These are phyloP conservation scores for Helicoverpa zea DNA, from an alignment of 1,140 invertebrate species.

Conservation along the genomic window DNA sequence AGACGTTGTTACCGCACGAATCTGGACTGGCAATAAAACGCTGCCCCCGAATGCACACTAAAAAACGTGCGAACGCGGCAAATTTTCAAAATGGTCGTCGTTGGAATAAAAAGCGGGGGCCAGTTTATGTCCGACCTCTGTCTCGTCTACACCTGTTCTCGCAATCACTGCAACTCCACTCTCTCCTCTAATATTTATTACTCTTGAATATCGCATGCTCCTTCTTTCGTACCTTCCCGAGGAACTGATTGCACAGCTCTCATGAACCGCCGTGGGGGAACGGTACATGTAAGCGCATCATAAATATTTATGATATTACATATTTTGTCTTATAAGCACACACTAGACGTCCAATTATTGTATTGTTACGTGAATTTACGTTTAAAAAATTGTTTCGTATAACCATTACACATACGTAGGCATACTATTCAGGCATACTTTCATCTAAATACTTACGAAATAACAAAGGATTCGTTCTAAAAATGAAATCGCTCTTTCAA, in stretches of 20 bases:
- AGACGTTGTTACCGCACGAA: constrained; percentile 20
- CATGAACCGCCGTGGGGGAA: constrained; percentile 33
- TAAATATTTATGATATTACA: constrained; percentile 49
- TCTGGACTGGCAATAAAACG: constrained; percentile 52
- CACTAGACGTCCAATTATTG: constrained; percentile 36
- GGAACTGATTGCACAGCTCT: constrained; percentile 59
- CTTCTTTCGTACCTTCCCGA: constrained; percentile 67
- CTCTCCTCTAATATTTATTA: constrained; percentile 84
- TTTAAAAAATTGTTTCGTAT: neutral
- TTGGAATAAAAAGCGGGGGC: constrained; percentile 54
- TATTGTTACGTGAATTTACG: constrained; percentile 29
- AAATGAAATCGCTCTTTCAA: constrained; percentile 7
- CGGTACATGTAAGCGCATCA: constrained; percentile 43
- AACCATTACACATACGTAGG: neutral
- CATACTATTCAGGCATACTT: too few species aligned
- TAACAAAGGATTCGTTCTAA: neutral
- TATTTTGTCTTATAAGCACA: constrained; percentile 33
- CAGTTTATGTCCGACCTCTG: constrained; percentile 52
- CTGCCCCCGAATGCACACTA: constrained; percentile 50
- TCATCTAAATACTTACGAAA: too few species aligned
- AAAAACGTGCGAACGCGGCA: constrained; percentile 56
- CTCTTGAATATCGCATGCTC: constrained; percentile 83
- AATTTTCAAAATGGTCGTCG: constrained; percentile 56
- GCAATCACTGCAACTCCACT: constrained; percentile 80
- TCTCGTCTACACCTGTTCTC: constrained; percentile 66